Conservation (phyloP, 1,140 invertebrate species). For the Drosophila ogumai region DNA sequence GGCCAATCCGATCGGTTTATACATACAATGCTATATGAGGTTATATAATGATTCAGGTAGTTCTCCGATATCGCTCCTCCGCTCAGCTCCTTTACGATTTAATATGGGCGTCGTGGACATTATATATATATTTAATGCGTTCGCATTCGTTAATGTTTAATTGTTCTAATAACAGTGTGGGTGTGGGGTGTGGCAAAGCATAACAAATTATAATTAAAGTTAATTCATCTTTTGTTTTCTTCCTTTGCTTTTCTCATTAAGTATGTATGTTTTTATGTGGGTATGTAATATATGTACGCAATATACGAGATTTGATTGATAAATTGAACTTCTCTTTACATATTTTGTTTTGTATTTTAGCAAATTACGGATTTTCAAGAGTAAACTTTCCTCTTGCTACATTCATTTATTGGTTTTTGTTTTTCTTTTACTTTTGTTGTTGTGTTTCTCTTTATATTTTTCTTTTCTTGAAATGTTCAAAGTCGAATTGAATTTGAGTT, state of each 20-base stretch:
- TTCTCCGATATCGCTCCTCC: conserved; percentile 22
- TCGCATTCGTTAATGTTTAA: conserved; percentile 69
- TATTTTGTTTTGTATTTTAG: conserved; percentile 50
- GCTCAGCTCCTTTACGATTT: conserved; percentile 15
- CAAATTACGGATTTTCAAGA: conserved; percentile 39
- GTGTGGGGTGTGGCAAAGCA: conserved; percentile 60
- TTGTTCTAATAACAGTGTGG: conserved; percentile 83
- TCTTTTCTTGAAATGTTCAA: conserved; percentile 41
- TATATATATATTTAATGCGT: conserved; percentile 48
- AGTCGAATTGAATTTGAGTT: conserved; percentile 50
- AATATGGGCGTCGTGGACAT: conserved; percentile 42
- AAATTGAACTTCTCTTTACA: conserved; percentile 63
- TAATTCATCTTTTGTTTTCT: conserved; percentile 18
- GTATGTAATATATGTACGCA: conserved; percentile 44
- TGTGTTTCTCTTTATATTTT: conserved; percentile 6
- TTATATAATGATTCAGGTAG: conserved; percentile 52
- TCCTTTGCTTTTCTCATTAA: conserved; percentile 38
- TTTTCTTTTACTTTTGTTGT: conserved; percentile 14
- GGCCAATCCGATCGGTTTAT: conserved; percentile 53
- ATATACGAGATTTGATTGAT: conserved; percentile 64
- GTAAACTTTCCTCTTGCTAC: conserved; percentile 7
- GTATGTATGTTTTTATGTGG: conserved; percentile 36
- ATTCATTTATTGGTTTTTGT: conserved; percentile 3
- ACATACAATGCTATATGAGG: conserved; percentile 55
- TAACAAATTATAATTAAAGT: conserved; percentile 78